phyloP scores from a whole-genome alignment of 2,888 invertebrate genomes.

The Pheosia gnoma region DNA sequence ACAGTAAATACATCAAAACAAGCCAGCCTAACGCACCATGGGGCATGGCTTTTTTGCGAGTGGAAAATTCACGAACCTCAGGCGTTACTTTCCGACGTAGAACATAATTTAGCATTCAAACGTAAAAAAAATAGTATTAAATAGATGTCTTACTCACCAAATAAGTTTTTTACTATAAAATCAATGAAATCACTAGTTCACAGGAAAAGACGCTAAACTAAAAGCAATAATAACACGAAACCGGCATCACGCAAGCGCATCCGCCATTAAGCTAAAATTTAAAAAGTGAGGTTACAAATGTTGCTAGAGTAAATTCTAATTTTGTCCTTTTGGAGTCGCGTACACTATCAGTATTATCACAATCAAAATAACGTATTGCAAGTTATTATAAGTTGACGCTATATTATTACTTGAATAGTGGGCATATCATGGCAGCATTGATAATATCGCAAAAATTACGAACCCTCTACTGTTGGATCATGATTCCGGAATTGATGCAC shows the following conservation, averaged over 20 bases:
- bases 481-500: too few species aligned
- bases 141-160: conserved; percentile 51
- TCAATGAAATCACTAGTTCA: conserved; percentile 58
- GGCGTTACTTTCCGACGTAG: conserved; percentile 35
- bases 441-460: too few species aligned
- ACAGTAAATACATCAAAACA: conserved; percentile 61
- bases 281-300: conserved; percentile 60
- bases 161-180: conserved; percentile 49
- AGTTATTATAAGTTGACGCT: too few species aligned
- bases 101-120: conserved; percentile 22
- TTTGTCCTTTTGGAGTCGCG: too few species aligned
- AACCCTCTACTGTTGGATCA: too few species aligned
- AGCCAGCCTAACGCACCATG: conserved; percentile 67
- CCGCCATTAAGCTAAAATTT: conserved; percentile 67
- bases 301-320: conserved; percentile 39
- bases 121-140: conserved; percentile 8
- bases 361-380: too few species aligned
- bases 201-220: conserved; percentile 75
- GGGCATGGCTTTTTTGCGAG: conserved; percentile 67
- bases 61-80: conserved; percentile 70
- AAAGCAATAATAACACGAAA: conserved; percentile 74
- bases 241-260: conserved; percentile 84
- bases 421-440: too few species aligned
- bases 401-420: too few species aligned
- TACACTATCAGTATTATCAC: too few species aligned